Evolutionary conservation across 2,888 invertebrate genomes (phyloP).

Genomic region (Bellardia pandia): DNA sequence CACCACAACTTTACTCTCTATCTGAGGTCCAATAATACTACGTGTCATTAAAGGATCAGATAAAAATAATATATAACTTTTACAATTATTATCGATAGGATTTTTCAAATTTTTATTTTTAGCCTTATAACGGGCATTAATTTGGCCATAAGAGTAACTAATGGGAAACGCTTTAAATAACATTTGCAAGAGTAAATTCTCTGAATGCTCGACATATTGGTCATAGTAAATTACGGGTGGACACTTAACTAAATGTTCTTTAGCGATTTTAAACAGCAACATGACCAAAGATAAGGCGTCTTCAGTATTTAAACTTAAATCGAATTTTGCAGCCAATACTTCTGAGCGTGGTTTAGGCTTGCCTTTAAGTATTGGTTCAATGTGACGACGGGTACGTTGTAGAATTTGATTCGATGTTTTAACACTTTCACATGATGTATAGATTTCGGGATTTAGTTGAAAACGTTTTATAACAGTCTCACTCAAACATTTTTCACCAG

Average conservation of each 20-base stretch:
- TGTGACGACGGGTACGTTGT: slow-evolving; percentile 79
- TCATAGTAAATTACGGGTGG: slow-evolving; percentile 89
- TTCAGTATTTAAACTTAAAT: slow-evolving; percentile 83
- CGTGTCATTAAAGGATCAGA: slow-evolving; percentile 87
- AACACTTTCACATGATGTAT: slow-evolving; percentile 57
- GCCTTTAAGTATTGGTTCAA: slow-evolving; percentile 86
- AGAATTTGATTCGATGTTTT: background rate
- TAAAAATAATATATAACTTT: slow-evolving; percentile 88
- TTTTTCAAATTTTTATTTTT: slow-evolving; percentile 81
- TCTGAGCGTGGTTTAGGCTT: slow-evolving; percentile 86
- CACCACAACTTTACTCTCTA: slow-evolving; percentile 87
- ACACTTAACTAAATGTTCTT: slow-evolving; percentile 87
- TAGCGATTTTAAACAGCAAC: slow-evolving; percentile 86
- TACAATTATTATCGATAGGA: slow-evolving; percentile 85
- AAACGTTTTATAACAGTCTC: slow-evolving; percentile 67
- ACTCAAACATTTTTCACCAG: slow-evolving; percentile 56
- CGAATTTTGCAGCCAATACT: slow-evolving; percentile 85
- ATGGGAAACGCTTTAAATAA: slow-evolving; percentile 85
- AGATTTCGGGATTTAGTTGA: slow-evolving; percentile 71
- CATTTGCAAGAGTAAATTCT: slow-evolving; percentile 86
- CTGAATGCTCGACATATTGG: slow-evolving; percentile 85
- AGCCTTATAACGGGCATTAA: slow-evolving; percentile 85
- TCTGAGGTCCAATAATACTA: slow-evolving; percentile 87
- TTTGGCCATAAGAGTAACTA: slow-evolving; percentile 87
- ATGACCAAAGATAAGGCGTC: slow-evolving; percentile 87